Evolutionary conservation across 2,888 invertebrate genomes (phyloP), one percentile per base, ranked within the genome.

Genomic region (Allygus modestus): DNA sequence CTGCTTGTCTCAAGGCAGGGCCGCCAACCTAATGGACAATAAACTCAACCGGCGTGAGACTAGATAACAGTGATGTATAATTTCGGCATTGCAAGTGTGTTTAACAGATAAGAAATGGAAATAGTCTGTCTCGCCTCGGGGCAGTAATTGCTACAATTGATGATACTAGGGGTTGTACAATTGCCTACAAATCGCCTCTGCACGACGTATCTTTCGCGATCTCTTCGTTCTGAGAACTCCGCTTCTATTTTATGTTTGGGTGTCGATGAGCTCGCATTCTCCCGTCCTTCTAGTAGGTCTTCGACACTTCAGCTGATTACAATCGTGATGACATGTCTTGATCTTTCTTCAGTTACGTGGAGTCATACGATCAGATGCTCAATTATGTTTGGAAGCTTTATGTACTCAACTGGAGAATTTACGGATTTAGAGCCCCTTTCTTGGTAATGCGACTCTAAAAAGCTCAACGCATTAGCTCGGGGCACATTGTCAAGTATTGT

Each of bases 1-100:
- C 58, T 58, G 58, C 23, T 46, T 46, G 12, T 46, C 46, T 46
- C 7, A 46, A 12, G 58, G 58, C 58, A 58, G 23, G 58, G 58
- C 58, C 58, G 58, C 9, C 58, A 58, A 58, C 58, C 58, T 58
- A 58, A 20, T 58, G 58, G 58, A 58, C 58, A 58, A 58, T 58
- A 58, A 51, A 58, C 58, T 7, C 58, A 15, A 51, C 37, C 2
- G 23, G 58, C 58, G 58, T 58, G 58, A 58, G 58, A 58, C 23
- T 23, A 23, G 58, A 58, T 58, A 58, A 23, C 58, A 23, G 9
- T 23, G 58, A 58, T 58, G 58, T 58, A 58, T 58, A 58, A 58
- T 58, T 58, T 58, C 20, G 23, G 58, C 58, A 17, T 12, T n/a
- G 1, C 17, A 23, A 23, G 58, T 58, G 58, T 58, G 58, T 58